Conservation (phyloP, 2,888 invertebrate genomes). For the Eupsilia transversa region DNA sequence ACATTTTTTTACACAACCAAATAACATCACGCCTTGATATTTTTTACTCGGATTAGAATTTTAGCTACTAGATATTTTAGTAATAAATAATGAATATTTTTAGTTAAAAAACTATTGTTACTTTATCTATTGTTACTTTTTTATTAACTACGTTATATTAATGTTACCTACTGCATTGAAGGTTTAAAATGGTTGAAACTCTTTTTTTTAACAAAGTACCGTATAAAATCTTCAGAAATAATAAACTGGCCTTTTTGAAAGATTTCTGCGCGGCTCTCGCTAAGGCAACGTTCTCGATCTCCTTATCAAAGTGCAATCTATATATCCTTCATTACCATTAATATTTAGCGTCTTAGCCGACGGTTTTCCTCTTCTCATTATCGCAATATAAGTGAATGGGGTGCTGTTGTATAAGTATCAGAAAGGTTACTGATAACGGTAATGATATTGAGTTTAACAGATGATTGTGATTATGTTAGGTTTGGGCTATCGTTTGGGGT, state of each 20-base stretch:
- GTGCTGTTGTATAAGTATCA: slow-evolving; percentile 18
- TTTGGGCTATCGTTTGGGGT: background rate
- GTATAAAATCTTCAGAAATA: background rate
- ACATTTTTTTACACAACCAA: no score
- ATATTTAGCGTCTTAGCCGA: slow-evolving; percentile 41
- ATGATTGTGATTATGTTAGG: slow-evolving; percentile 8
- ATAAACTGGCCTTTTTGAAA: background rate
- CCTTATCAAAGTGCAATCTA: slow-evolving; percentile 47
- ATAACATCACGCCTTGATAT: no score
- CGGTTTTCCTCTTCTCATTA: slow-evolving; percentile 19
- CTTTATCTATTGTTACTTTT: background rate
- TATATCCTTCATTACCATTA: slow-evolving; percentile 46
- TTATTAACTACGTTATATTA: background rate
- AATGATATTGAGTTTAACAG: slow-evolving; percentile 21
- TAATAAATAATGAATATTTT: background rate
- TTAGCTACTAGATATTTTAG: background rate
- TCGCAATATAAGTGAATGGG: slow-evolving; percentile 20
- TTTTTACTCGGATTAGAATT: background rate
- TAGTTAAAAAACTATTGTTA: background rate
- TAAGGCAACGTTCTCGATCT: slow-evolving; percentile 8
- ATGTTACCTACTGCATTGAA: background rate
- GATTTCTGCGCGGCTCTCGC: slow-evolving; percentile 24
- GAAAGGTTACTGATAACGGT: slow-evolving; percentile 37
- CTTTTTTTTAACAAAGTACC: background rate
- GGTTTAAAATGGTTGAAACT: background rate